Evolutionary conservation across 2,797 vertebrate genomes (phyloP).

Genomic region (Peromyscus nudipes): DNA sequence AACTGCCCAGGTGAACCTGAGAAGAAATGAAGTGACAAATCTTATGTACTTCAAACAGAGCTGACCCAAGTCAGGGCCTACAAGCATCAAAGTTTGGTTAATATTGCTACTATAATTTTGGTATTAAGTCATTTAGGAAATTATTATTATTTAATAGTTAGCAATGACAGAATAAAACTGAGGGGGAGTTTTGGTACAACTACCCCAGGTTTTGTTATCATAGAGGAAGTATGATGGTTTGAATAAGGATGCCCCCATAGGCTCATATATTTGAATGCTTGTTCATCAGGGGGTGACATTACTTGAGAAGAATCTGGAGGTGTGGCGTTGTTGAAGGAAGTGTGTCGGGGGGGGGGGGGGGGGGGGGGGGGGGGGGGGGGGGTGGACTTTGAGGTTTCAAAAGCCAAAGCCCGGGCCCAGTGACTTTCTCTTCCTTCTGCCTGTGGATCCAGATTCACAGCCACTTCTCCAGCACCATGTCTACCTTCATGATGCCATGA

Average conservation of each 20-base stretch:
- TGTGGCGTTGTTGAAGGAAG: neutral
- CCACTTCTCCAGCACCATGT: neutral
- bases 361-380: no score
- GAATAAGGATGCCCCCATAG: neutral
- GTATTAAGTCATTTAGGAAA: neutral
- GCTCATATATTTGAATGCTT: neutral
- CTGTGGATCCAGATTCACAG: neutral
- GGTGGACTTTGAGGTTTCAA: neutral
- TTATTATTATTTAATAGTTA: constrained; percentile 23
- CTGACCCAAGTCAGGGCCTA: neutral
- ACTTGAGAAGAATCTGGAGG: neutral
- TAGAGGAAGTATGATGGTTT: neutral
- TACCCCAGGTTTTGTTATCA: neutral
- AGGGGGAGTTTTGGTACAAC: neutral
- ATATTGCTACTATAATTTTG: constrained; percentile 31
- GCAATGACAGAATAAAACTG: neutral
- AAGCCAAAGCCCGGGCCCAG: neutral
- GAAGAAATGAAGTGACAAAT: constrained; percentile 26
- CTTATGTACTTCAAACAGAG: neutral
- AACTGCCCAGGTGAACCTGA: neutral
- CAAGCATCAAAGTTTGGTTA: neutral
- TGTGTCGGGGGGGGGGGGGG: no score
- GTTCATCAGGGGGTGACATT: neutral
- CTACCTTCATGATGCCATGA: neutral
- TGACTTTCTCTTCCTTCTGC: neutral